Evolutionary conservation across 64 coral and sea anemone genomes (phyloP), one percentile per base, ranked within the genome.

Genomic region (Montipora sp.): DNA sequence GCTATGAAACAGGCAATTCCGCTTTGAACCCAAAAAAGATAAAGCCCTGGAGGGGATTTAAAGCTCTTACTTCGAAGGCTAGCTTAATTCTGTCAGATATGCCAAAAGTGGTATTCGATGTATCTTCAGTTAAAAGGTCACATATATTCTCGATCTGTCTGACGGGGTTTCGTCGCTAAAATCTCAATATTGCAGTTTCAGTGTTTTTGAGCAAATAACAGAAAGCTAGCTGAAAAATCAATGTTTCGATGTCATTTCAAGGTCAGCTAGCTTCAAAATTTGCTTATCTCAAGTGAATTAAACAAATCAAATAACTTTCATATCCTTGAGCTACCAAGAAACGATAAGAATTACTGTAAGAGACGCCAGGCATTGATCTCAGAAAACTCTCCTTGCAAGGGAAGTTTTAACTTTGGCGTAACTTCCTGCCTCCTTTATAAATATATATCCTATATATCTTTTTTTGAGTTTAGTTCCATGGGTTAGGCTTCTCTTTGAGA

Each of bases 71-170:
- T 49, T 22, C 16, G 21, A 43, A 59, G n/a, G 6, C 75, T 5
- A 7, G 4, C 46, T 51, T 81, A 81, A 81, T 81, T 59, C 55
- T 36, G 79, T 61, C 79, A 53, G 79, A 81, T 61, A 22, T 81
- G 20, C 27, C 3, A 22, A 61, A 4, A 3, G 11, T 19, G 45
- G 75, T 49, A 78, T 78, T 78, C 8, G 46, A 78, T 47, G 47
- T 49, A 78, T 78, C 44, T 47, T 78, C 75, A 48, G 15, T 8
- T 48, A 5, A 49, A 78, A 78, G 75, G 75, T 78, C 75, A 78
- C 15, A 5, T 7, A 8, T 78, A 7, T 78, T 19, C 13, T 48
- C 11, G 44, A 78, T 19, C 23, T 11, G 53, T 57, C 14, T 63
- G 12, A 73, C 6, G 10, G 23, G 22, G 36, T 14, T 43, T 75